These are phyloP conservation scores for Didymodactylos carnosus DNA, from an alignment of 2,888 invertebrate species.

Conservation along the genomic window DNA sequence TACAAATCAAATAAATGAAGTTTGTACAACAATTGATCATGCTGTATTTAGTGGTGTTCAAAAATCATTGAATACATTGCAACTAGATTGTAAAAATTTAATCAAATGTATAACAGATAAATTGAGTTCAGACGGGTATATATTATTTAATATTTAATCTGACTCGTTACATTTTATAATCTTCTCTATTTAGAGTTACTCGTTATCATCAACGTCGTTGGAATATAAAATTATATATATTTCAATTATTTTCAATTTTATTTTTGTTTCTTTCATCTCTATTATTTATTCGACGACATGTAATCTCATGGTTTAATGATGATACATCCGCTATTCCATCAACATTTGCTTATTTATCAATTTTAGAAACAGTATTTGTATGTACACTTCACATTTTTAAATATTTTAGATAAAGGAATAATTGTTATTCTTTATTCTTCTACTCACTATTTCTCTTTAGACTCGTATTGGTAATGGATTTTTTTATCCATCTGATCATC, in stretches of 20 bases:
- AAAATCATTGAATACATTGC: slow-evolving; percentile 40
- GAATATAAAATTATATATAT: background rate
- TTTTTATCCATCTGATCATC: background rate
- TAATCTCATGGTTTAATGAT: no score
- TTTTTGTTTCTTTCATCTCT: background rate
- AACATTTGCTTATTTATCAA: background rate
- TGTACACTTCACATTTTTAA: background rate
- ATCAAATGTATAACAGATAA: background rate
- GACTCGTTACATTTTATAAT: no score
- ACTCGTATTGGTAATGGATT: background rate
- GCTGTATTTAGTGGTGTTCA: slow-evolving; percentile 42
- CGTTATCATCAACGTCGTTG: background rate
- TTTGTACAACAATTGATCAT: slow-evolving; percentile 40
- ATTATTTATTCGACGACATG: background rate
- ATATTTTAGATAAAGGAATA: background rate
- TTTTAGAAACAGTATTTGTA: background rate
- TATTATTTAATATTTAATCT: background rate
- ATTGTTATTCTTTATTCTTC: background rate
- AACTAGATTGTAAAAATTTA: slow-evolving; percentile 29
- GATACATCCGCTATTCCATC: background rate
- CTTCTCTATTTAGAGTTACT: background rate
- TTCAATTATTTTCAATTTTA: background rate
- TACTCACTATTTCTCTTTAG: background rate
- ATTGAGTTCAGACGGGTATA: background rate
- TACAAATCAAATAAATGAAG: slow-evolving; percentile 42